Evolutionary conservation across 2,113 vertebrate genomes (phyloP), one percentile per base, ranked within the genome.

Genomic region (Choloepus hoffmanni): DNA sequence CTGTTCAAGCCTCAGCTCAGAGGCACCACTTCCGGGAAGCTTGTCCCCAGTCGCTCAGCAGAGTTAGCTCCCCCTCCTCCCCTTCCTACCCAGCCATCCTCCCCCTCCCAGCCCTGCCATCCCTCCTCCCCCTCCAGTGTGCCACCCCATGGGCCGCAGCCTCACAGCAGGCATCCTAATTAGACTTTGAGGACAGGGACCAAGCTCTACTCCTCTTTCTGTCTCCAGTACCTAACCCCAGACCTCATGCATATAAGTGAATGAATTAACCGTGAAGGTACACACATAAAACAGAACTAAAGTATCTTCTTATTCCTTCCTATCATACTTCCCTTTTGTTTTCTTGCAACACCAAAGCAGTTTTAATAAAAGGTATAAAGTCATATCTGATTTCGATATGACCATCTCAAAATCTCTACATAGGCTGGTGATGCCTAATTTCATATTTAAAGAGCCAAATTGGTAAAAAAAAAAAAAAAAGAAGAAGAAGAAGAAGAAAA

Each of bases 401-500:
- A 68, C 40, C 15, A 16, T 28, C 24, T 90, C 36, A 58, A 68
- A 73, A 65, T 53, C 67, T 50, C 63, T 43, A 26, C 12, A 36
- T 0, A 48, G 63, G 48, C 7, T 50, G 21, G 7, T 53, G 90
- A 67, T 65, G 63, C 33, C 84, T 74, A 36, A 90, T 93, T 93
- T 90, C 90, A 72, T 89, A 96, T 62, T 6, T 48, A 84, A 48
- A 90, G 86, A 67, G 50, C 53, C 7, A 96, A 85, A 81, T 0
- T 1, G 40, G 23, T 21, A 24, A 89, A 89, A 94, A 96, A 95
- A 95, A 96, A 96, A 45, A 36, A 36, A 36, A 36, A 36, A 36
- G 36, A 36, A 36, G 36, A 36, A 36, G 36, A 36, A 36, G 36
- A 36, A 36, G 36, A 36, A 36, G 36, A 36, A 36, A 36, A 36